Percentiles rank a stretch among this genome's conserved stretches.
Evolutionary conservation across 2,797 vertebrate genomes (phyloP).

Genomic region (Sebastes minor): DNA sequence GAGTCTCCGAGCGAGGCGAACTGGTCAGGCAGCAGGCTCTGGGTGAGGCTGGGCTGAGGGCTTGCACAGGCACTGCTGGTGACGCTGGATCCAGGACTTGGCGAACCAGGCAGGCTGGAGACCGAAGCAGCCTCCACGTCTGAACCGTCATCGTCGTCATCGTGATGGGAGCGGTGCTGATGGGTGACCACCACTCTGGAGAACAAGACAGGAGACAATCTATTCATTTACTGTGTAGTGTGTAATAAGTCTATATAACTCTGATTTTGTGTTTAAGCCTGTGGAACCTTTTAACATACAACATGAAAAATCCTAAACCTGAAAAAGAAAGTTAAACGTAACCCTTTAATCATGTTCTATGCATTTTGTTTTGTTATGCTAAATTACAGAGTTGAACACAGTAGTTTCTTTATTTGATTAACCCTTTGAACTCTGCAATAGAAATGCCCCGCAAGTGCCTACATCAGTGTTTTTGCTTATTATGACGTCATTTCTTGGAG

Average conservation of each 20-base stretch:
- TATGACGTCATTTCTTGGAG: no score
- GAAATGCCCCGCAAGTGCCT: no score
- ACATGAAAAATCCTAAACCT: background rate
- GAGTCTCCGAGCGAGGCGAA: conserved; percentile 43
- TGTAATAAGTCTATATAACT: background rate
- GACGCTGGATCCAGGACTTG: conserved; percentile 60
- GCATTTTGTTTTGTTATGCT: background rate
- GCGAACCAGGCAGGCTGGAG: conserved; percentile 50
- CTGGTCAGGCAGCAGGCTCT: conserved; percentile 49
- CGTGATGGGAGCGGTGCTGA: background rate
- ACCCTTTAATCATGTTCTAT: background rate
- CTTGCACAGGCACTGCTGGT: conserved; percentile 56
- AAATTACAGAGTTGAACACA: background rate
- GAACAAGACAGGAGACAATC: background rate
- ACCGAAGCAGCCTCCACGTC: conserved; percentile 62
- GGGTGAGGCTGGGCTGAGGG: conserved; percentile 42
- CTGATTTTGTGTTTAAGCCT: background rate
- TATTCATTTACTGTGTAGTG: background rate
- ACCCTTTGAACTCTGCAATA: background rate
- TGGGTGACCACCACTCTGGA: conserved; percentile 74
- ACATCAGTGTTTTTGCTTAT: no score
- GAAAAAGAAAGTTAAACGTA: background rate
- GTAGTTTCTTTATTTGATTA: background rate
- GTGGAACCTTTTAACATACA: background rate
- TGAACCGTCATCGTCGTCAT: conserved; percentile 32